These are phyloP conservation scores for Oryzias celebensis DNA, from an alignment of 2,113 vertebrate species.

Conservation along the genomic window DNA sequence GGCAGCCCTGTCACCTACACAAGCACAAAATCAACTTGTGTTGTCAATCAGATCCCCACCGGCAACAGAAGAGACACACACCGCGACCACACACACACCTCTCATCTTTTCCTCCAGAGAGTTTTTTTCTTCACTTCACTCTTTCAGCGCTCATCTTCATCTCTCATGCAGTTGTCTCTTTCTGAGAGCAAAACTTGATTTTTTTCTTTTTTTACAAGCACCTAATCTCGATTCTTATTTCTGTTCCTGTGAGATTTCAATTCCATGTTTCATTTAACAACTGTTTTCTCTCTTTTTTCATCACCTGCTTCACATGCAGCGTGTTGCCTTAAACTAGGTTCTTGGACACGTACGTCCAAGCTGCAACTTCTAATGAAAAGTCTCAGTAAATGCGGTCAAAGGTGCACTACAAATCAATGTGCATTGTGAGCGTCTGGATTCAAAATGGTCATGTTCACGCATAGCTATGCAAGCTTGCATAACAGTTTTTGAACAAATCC, in stretches of 20 bases:
- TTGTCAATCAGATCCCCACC: slow-evolving; percentile 21
- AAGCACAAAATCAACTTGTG: slow-evolving; percentile 18
- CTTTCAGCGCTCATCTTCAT: slow-evolving; percentile 16
- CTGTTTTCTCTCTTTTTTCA: slow-evolving; percentile 9
- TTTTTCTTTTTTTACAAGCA: slow-evolving; percentile 13
- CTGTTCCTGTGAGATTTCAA: slow-evolving; percentile 19
- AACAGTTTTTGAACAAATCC: too few species aligned
- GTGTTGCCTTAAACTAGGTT: not conserved
- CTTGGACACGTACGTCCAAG: too few species aligned
- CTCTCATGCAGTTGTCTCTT: slow-evolving; percentile 11
- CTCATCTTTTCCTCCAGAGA: slow-evolving; percentile 34
- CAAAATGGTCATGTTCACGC: too few species aligned
- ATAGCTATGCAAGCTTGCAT: too few species aligned
- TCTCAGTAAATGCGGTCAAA: too few species aligned
- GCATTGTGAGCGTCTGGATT: too few species aligned
- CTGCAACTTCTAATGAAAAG: too few species aligned
- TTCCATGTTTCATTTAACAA: slow-evolving; percentile 28
- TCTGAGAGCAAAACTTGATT: slow-evolving; percentile 15
- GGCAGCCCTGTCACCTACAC: slow-evolving; percentile 23
- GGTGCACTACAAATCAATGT: too few species aligned
- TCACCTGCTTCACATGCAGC: slow-evolving; percentile 13
- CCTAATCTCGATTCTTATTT: slow-evolving; percentile 30
- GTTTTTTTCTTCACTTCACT: slow-evolving; percentile 22
- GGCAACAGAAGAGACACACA: slow-evolving; percentile 12
- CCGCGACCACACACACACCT: slow-evolving; percentile 22